Percentiles rank a stretch among this genome's conserved stretches.
Conservation (phyloP, 2,113 vertebrate genomes). For the Perca fluviatilis region DNA sequence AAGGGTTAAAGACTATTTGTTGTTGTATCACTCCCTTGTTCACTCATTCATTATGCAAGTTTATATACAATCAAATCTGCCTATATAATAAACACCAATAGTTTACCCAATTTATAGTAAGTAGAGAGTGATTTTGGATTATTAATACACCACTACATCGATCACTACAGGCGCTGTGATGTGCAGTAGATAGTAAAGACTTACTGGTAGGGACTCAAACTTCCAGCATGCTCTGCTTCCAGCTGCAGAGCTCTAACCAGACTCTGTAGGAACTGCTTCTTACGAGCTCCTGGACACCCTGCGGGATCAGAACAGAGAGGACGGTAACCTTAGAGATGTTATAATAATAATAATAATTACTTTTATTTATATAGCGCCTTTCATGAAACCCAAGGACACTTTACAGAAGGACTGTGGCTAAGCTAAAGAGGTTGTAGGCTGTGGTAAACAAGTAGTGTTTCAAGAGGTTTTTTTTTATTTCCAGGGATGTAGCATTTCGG, state of each 20-base stretch:
- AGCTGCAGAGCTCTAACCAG: constrained; percentile 72
- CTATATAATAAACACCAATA: not conserved
- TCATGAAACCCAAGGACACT: too few relatives aligned
- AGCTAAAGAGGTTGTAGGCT: too few relatives aligned
- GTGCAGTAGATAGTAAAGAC: not conserved
- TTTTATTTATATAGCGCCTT: too few relatives aligned
- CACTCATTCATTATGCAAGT: not conserved
- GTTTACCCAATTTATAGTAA: not conserved
- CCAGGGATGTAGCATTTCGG: too few relatives aligned
- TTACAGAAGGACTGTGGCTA: too few relatives aligned
- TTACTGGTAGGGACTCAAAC: constrained; percentile 47
- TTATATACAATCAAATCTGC: not conserved
- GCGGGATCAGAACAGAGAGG: not conserved
- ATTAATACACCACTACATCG: too few relatives aligned
- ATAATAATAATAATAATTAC: too few relatives aligned
- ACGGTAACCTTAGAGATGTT: not conserved
- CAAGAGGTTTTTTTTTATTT: too few relatives aligned
- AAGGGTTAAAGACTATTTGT: not conserved
- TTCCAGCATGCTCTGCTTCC: constrained; percentile 71
- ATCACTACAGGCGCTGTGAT: not conserved
- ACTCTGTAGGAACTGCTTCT: constrained; percentile 74
- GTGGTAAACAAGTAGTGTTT: too few relatives aligned
- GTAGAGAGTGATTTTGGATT: not conserved
- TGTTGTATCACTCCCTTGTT: not conserved
- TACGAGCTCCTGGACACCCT: constrained; percentile 78